Evolutionary conservation across 2,113 vertebrate species (phyloP), one percentile per base, ranked within the genome.

Genomic region (Rhabdornis inornatus): DNA sequence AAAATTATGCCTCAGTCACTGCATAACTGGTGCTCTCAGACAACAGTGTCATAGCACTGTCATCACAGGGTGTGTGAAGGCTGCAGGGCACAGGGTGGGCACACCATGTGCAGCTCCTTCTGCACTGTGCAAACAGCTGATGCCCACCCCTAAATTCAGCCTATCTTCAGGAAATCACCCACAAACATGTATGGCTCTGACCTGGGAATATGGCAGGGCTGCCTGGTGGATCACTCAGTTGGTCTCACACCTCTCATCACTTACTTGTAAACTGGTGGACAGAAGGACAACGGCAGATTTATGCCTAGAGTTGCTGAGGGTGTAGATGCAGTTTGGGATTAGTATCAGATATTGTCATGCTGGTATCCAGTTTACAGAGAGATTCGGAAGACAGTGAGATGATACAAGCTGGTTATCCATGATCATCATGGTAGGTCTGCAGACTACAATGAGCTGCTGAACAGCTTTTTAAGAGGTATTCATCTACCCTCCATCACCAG

Each of bases 161-260:
- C 42, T 39, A 0, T 16, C 13, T 52, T 31, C 71, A 92, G 59
- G 37, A 20, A 49, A 7, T 1, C 0, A 0, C 31, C 59, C 49
- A 27, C 64, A 44, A 37, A 53, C 0, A 0, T 3, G n/a, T 24
- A 1, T 7, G 15, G 20, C 63, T 77, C 59, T 57, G 59, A 19
- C 20, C 25, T 45, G 50, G 59, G 47, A 77, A 77, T 10, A 7
- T 0, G 30, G 66, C 49, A 72, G 19, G 72, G 56, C 47, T 84
- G 45, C 60, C 53, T 4, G 3, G 20, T 42, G 52, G 28, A 52
- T 85, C 57, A 3, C 23, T 31, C 61, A 42, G 69, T 16, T 39
- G 35, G 8, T 50, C 39, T 52, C 57, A 64, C n/a, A 30, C 0
- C 28, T 31, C 63, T 30, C 55, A 40, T 33, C 55, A 15, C 45